Conservation (phyloP, 2,797 vertebrate genomes). For the Cyclura pinguis region DNA sequence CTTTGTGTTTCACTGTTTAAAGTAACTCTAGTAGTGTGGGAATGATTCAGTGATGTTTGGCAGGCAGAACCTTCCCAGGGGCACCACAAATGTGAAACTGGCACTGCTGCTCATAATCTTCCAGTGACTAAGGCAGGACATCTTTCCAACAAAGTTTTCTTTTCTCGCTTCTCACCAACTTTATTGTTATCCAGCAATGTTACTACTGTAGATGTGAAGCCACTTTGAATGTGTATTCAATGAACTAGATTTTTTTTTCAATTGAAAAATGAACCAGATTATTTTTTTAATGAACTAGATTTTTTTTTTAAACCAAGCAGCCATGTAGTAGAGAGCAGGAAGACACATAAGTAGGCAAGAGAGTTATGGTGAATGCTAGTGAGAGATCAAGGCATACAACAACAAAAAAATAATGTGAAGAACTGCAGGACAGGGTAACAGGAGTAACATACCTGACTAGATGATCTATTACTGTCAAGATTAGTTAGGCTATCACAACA, state of each 20-base stretch:
- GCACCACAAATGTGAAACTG: too few relatives aligned
- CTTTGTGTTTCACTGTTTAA: neutral
- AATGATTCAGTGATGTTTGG: neutral
- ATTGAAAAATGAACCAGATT: too few relatives aligned
- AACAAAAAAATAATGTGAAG: neutral
- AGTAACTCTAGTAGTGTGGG: too few relatives aligned
- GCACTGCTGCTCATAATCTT: too few relatives aligned
- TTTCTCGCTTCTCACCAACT: neutral
- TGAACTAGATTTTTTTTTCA: too few relatives aligned
- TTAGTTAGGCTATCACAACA: neutral
- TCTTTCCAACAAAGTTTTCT: neutral
- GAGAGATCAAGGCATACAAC: neutral
- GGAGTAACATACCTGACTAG: neutral
- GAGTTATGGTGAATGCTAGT: neutral
- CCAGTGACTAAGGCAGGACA: neutral
- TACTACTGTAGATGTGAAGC: neutral
- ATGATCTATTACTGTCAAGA: neutral
- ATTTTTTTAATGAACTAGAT: too few relatives aligned
- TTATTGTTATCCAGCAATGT: neutral
- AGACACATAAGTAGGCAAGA: neutral
- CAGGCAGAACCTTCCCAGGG: too few relatives aligned
- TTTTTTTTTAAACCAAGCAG: neutral
- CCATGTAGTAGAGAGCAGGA: neutral
- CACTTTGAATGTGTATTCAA: too few relatives aligned
- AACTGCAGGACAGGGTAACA: neutral